phyloP scores from a whole-genome alignment of 2,113 vertebrate species.

The Pavo muticus region DNA sequence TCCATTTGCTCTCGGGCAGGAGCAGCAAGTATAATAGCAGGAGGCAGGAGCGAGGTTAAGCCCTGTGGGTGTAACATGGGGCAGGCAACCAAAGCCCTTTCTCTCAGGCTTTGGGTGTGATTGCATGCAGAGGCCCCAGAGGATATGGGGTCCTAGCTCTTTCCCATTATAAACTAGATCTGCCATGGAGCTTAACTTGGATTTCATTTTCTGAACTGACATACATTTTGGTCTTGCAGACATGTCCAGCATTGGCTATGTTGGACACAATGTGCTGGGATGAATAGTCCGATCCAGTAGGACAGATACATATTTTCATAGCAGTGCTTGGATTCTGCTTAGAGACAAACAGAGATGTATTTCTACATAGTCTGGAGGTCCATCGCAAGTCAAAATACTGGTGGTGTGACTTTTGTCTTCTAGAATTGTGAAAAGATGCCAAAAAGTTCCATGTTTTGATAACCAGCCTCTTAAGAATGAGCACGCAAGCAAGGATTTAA shows the following conservation, averaged over 20 bases:
- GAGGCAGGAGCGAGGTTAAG: neutral
- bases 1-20: neutral
- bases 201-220: neutral
- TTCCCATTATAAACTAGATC: fast-evolving
- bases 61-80: neutral
- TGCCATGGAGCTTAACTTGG: neutral
- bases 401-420: neutral
- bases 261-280: neutral
- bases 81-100: neutral
- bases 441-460: neutral
- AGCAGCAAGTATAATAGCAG: neutral
- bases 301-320: neutral
- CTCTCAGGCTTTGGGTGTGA: neutral
- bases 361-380: neutral
- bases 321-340: neutral
- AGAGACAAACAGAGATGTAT: no score
- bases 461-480: neutral
- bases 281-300: neutral
- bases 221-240: neutral
- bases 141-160: neutral
- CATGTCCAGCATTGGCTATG: neutral
- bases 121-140: neutral
- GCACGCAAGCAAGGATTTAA: neutral
- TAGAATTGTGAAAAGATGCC: neutral
- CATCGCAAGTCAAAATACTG: neutral